phyloP scores from a whole-genome alignment of 2,888 invertebrate species.

The Margaritifera margaritifera region DNA sequence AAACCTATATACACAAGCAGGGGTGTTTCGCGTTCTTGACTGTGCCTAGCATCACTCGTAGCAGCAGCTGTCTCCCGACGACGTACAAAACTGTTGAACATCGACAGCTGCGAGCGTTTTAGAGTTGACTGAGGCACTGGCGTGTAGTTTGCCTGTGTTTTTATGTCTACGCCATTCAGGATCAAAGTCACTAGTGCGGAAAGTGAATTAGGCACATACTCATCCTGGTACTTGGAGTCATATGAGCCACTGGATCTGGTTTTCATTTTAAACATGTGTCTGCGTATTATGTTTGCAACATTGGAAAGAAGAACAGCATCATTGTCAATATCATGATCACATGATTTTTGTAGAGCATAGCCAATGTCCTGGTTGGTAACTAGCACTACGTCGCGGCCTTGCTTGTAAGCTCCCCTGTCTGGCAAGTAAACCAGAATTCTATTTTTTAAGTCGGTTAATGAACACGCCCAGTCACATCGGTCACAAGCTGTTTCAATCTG shows the following conservation, averaged over 20 bases:
- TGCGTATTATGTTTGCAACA: constrained; percentile 8
- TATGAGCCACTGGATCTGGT: background rate
- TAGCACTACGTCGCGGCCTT: constrained; percentile 40
- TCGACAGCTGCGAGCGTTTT: constrained; percentile 13
- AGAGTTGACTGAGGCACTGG: constrained; percentile 8
- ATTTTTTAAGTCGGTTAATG: background rate
- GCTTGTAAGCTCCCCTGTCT: constrained; percentile 5
- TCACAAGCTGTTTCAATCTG: constrained; percentile 4
- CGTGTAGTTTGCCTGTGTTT: background rate
- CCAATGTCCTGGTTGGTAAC: constrained; percentile 3
- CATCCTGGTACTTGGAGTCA: background rate
- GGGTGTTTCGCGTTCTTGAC: constrained; percentile 14
- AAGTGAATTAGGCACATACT: constrained; percentile 11
- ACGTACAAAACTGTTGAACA: constrained; percentile 10
- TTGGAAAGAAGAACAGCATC: constrained; percentile 9
- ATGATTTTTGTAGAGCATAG: background rate
- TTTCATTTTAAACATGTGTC: constrained; percentile 2
- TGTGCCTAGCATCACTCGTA: constrained; percentile 2
- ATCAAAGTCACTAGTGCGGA: constrained; percentile 9
- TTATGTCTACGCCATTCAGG: constrained; percentile 7
- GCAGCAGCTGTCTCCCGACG: constrained; percentile 1
- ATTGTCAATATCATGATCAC: background rate
- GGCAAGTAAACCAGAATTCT: constrained; percentile 8
- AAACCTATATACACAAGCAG: constrained; percentile 24
- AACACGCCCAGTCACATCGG: background rate